Evolutionary conservation across 2,113 vertebrate species (phyloP), one percentile per base, ranked within the genome.

Genomic region (Otolemur garnettii): DNA sequence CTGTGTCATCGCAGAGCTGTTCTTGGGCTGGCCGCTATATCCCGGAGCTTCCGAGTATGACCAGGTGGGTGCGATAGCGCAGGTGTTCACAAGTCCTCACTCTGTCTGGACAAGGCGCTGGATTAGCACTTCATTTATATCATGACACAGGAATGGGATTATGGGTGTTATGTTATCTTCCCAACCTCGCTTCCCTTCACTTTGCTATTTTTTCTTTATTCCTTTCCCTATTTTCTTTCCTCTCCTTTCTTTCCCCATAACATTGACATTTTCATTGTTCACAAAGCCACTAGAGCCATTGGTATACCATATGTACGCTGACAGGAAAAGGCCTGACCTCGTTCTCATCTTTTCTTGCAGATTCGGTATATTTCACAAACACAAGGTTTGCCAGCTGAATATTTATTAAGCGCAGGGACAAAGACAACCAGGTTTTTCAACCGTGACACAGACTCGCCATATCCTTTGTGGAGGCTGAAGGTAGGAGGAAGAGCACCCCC

Each of bases 291-390:
- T 17, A 42, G 92, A 88, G 81, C 42, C 72, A 1, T 77, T 24
- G 77, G 71, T 91, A 19, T 50, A 78, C 87, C 90, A 14, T 89
- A 80, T 78, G 96, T 93, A 45, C 79, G 3, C 60, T 92, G 82
- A 91, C 79, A 86, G 94, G 90, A 87, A 89, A 86, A 86, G 60
- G 83, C 87, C 95, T 98, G 98, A 98, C 96, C 93, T 97, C 91
- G 11, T 89, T 96, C 90, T 57, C 92, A 9, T 89, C 97, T 97
- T 97, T 93, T 97, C 94, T 98, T 98, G 78, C 98, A 99, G 99
- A 99, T 99, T 98, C 99, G 99, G 96, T 99, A 99, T 98, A 99
- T 99, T 98, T 99, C 99, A 88, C 99, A 99, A 98, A 99, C 99
- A 0, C 99, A 99, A 97, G 99, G 99, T 88, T 98, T 99, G 97